Base-by-base conservation (phyloP, 2,797 vertebrate species). In the Otus scops region DNA sequence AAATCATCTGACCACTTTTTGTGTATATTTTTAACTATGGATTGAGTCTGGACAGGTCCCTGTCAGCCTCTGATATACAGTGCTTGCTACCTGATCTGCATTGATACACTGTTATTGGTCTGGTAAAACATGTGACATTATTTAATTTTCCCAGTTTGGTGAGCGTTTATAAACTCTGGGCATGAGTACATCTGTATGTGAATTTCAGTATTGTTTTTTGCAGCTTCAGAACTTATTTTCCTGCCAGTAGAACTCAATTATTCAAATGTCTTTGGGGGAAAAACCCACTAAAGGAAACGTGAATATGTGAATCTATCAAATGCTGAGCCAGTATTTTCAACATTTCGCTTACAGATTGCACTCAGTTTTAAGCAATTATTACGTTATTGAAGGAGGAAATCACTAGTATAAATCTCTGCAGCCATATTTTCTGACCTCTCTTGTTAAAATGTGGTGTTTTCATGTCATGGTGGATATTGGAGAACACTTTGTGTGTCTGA, bases 1-100 rank as follows among this genome's bases (percentile, higher is more conserved):
- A 82, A 92, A 91, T 70, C 34, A 88, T 89, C 64, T 95, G 86
- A 89, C 80, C 68, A 54, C 47, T 80, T 93, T 61, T 63, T 39
- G 71, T 57, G 57, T 92, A 50, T 87, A 89, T 57, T 92, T 95
- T 79, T 88, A 74, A 61, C 56, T 48, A 9, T 23, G 24, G 57
- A 51, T 70, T 77, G 71, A 94, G 68, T 45, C 27, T 74, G 50
- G 95, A 61, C 21, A 41, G 43, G 69, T 90, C 32, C 36, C 39
- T 64, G 17, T 28, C 34, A 93, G 34, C 17, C 28, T 84, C 51
- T 91, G 17, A 86, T 43, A 85, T 9, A 15, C 19, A 47, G 5
- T 60, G 18, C 56, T 79, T 84, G 27, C 13, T 91, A 19, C 54
- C 41, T 50, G 38, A 68, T 86, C 45, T 87, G 24, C 5, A 4